Evolutionary conservation across 2,888 invertebrate species (phyloP).

Genomic region (Lithosia quadra): DNA sequence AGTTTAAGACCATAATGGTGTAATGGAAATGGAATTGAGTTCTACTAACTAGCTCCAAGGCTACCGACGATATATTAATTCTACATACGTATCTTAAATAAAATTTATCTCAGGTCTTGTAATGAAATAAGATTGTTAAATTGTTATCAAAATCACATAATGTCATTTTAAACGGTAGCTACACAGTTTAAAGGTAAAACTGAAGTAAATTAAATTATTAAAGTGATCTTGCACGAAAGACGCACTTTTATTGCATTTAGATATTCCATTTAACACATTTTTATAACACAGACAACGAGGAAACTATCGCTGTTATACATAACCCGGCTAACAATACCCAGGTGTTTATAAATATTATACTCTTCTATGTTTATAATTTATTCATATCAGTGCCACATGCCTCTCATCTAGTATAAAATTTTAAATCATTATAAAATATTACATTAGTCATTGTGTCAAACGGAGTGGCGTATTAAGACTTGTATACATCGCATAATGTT

Average conservation of each 20-base stretch:
- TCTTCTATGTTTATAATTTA: constrained; percentile 4
- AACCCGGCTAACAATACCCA: constrained; percentile 1
- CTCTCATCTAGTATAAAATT: background rate
- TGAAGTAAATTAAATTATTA: no score
- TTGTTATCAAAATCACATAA: background rate
- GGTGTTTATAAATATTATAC: constrained; percentile 17
- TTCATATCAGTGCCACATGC: constrained; percentile 4
- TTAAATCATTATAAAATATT: background rate
- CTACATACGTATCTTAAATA: constrained; percentile 2
- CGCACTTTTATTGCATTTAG: background rate
- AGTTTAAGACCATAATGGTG: constrained; percentile 1
- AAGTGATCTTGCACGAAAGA: no score
- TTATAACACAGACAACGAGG: background rate
- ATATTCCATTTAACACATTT: background rate
- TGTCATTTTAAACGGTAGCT: no score
- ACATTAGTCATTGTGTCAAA: background rate
- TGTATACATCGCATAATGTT: background rate
- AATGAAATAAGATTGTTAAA: background rate
- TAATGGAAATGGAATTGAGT: background rate
- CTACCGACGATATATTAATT: background rate
- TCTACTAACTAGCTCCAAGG: constrained; percentile 4
- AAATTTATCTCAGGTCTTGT: background rate
- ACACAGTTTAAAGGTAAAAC: no score
- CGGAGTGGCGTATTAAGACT: background rate
- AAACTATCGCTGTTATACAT: background rate